phyloP scores from a whole-genome alignment of 2,113 vertebrate genomes.

The Poeciliopsis retropinna region DNA sequence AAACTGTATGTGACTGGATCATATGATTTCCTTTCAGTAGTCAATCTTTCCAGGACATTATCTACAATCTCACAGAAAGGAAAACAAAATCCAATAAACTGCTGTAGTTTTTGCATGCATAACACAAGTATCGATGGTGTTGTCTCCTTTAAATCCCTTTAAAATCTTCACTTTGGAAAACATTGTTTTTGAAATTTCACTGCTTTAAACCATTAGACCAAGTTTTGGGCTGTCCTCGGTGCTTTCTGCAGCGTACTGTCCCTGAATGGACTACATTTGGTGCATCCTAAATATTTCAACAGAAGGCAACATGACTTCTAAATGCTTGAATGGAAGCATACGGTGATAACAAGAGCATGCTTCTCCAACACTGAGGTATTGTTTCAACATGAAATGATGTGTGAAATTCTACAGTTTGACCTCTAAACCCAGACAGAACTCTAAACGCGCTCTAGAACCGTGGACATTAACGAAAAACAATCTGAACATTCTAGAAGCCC shows the following conservation, averaged over 20 bases:
- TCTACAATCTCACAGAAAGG: background rate
- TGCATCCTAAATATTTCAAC: background rate
- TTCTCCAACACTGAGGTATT: conserved; percentile 18
- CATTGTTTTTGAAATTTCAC: background rate
- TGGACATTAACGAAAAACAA: background rate
- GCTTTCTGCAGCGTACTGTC: too few species aligned
- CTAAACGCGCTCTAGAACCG: conserved; percentile 9
- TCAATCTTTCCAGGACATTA: background rate
- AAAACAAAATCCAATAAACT: background rate
- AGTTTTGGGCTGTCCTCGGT: background rate
- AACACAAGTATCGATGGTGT: background rate
- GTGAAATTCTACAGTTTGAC: conserved; percentile 21
- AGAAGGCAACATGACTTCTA: background rate
- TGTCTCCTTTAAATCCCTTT: background rate
- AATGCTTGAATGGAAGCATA: background rate
- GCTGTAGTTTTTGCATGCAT: background rate
- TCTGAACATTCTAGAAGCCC: background rate
- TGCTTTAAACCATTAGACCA: background rate
- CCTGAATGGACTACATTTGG: background rate
- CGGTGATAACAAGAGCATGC: conserved; percentile 46
- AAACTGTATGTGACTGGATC: background rate
- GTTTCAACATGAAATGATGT: background rate
- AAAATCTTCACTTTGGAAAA: too few species aligned
- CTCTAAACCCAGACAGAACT: background rate
- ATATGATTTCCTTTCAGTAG: background rate